phyloP scores from a whole-genome alignment of 2,888 invertebrate species.

The Sthenelais limicola region DNA sequence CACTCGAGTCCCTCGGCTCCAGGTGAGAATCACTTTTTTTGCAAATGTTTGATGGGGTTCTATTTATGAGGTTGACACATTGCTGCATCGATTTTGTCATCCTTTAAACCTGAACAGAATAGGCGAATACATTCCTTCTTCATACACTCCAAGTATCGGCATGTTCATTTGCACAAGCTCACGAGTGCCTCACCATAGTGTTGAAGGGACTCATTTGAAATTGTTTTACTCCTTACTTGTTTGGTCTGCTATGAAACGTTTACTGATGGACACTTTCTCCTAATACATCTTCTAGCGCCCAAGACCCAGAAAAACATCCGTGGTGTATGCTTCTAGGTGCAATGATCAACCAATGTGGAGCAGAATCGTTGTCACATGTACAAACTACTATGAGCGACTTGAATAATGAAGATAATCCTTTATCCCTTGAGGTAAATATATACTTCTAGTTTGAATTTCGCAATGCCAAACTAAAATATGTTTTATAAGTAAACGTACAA shows the following conservation, averaged over 20 bases:
- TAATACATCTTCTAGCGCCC: conserved; percentile 27
- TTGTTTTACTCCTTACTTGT: not conserved
- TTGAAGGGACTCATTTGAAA: too few species aligned
- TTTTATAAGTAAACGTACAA: not conserved
- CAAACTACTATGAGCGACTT: conserved; percentile 28
- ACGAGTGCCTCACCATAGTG: too few species aligned
- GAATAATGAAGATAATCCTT: not conserved
- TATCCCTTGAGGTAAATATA: conserved; percentile 21
- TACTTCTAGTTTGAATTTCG: not conserved
- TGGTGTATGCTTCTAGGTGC: conserved; percentile 43
- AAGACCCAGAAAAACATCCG: conserved; percentile 40
- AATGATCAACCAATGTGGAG: conserved; percentile 4
- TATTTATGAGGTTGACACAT: too few species aligned
- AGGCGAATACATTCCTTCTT: too few species aligned
- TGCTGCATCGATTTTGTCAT: too few species aligned
- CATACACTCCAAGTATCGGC: too few species aligned
- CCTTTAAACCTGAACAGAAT: too few species aligned
- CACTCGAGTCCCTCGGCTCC: conserved; percentile 43
- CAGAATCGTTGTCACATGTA: conserved; percentile 10
- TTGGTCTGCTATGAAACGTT: not conserved
- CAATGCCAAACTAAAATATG: not conserved
- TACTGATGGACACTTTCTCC: not conserved
- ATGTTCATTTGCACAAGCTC: too few species aligned
- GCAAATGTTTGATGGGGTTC: too few species aligned
- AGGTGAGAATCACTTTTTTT: conserved; percentile 26